Conservation (phyloP, 1,140 invertebrate species). For the Drosophila athabasca region DNA sequence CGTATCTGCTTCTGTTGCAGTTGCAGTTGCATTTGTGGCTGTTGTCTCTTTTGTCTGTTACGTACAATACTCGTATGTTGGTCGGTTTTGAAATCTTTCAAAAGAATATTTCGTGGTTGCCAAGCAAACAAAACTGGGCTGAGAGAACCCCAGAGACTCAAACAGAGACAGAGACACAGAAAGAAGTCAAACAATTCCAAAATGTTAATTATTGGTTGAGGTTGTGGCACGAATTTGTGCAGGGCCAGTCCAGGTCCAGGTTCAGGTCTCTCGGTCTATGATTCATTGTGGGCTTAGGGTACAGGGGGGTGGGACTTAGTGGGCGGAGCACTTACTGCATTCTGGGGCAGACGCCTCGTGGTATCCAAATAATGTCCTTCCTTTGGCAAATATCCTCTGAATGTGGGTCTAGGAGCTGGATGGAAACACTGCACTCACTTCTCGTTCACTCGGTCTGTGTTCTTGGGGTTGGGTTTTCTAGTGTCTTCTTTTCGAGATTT, state of each 20-base stretch:
- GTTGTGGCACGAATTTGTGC: slow-evolving; percentile 56
- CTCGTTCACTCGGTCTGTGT: not conserved
- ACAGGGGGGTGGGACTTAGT: not conserved
- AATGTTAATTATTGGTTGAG: slow-evolving; percentile 64
- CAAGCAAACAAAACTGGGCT: slow-evolving; percentile 57
- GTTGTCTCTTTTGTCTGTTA: too few relatives aligned
- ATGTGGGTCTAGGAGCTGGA: slow-evolving; percentile 4
- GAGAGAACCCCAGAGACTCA: slow-evolving; percentile 47
- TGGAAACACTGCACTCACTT: slow-evolving; percentile 31
- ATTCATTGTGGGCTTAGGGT: slow-evolving; percentile 41
- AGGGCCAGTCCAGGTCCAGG: slow-evolving; percentile 40
- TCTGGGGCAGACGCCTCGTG: slow-evolving; percentile 28
- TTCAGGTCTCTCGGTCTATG: slow-evolving; percentile 33
- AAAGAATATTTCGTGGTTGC: slow-evolving; percentile 79
- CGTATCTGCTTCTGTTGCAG: slow-evolving; percentile 35
- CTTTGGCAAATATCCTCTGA: slow-evolving; percentile 10
- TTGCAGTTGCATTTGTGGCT: too few relatives aligned
- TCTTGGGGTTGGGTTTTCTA: slow-evolving; percentile 14
- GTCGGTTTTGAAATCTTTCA: slow-evolving; percentile 63
- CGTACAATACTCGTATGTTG: slow-evolving; percentile 32
- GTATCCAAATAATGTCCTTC: slow-evolving; percentile 42
- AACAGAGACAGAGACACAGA: not conserved
- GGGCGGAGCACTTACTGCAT: slow-evolving; percentile 61
- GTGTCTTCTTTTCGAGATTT: slow-evolving; percentile 9
- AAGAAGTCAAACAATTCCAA: slow-evolving; percentile 53